phyloP scores from a whole-genome alignment of 1,140 invertebrate species.

The Heliconius hermathena region DNA sequence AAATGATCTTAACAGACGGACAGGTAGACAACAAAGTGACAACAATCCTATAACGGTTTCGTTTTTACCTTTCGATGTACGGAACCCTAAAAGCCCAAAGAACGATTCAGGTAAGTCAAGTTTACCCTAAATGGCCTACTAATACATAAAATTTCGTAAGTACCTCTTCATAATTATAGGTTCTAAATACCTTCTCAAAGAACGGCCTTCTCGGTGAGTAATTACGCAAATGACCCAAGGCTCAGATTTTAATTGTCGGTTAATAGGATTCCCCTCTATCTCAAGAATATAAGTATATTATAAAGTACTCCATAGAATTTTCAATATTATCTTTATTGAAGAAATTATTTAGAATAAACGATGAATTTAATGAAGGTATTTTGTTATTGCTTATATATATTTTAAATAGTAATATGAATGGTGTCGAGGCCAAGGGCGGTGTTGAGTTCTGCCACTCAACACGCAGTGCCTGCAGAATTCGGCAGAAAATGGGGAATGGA shows the following conservation, averaged over 20 bases:
- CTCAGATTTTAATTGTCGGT: constrained; percentile 31
- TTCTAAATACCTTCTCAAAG: constrained; percentile 28
- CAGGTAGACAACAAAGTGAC: too few relatives aligned
- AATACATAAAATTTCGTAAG: background rate
- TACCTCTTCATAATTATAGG: constrained; percentile 10
- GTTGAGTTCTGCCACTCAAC: too few relatives aligned
- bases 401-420: background rate
- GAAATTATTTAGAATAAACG: background rate
- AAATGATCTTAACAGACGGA: too few relatives aligned
- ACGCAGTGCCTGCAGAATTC: too few relatives aligned
- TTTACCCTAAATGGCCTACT: background rate
- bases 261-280: constrained; percentile 26
- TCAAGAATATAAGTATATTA: constrained; percentile 18
- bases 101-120: background rate
- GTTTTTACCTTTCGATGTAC: too few relatives aligned
- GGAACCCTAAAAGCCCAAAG: too few relatives aligned
- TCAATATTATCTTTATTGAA: constrained; percentile 13
- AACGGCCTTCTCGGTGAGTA: constrained; percentile 25
- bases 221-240: constrained; percentile 30
- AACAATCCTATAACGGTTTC: too few relatives aligned
- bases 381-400: background rate
- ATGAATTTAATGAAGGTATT: background rate
- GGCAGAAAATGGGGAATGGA: too few relatives aligned
- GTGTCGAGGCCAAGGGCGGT: too few relatives aligned
- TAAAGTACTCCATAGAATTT: constrained; percentile 9